Conservation (phyloP, 2,888 invertebrate genomes). For the Carterocephalus palaemon region DNA sequence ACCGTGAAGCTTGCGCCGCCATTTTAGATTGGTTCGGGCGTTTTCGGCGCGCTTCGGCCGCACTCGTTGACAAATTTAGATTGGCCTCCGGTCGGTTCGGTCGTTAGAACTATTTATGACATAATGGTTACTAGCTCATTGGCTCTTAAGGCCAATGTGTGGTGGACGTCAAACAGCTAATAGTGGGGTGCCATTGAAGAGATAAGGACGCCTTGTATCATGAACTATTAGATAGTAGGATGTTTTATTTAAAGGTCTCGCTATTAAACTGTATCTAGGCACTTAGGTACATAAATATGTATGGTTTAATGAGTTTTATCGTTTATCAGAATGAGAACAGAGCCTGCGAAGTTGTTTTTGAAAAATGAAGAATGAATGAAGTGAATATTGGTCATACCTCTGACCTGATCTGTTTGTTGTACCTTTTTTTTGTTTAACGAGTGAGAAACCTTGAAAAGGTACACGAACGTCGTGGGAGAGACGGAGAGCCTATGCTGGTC, state of each 20-base stretch:
- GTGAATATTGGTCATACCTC: too few species aligned
- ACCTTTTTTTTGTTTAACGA: too few species aligned
- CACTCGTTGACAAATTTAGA: slow-evolving; percentile 44
- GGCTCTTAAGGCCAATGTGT: slow-evolving; percentile 41
- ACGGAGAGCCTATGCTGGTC: too few species aligned
- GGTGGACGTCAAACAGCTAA: slow-evolving; percentile 36
- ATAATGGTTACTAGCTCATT: slow-evolving; percentile 28
- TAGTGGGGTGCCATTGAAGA: slow-evolving; percentile 55
- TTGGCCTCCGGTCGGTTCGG: slow-evolving; percentile 33
- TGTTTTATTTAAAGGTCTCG: slow-evolving; percentile 27
- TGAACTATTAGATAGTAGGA: slow-evolving; percentile 51
- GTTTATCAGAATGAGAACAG: neutral
- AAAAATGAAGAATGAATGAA: too few species aligned
- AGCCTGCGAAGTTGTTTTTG: neutral
- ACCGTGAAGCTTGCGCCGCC: slow-evolving; percentile 67
- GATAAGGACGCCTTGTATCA: slow-evolving; percentile 62
- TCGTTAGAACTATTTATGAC: slow-evolving; percentile 33
- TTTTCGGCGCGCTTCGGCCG: slow-evolving; percentile 53
- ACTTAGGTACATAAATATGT: neutral
- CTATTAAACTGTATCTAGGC: slow-evolving; percentile 9
- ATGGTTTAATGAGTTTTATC: neutral
- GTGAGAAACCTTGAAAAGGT: too few species aligned
- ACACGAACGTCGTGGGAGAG: too few species aligned
- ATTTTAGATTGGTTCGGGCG: slow-evolving; percentile 59
- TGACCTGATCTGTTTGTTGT: too few species aligned